These are phyloP conservation scores for Psephotus haematonotus DNA, from an alignment of 2,113 vertebrate genomes.

Conservation along the genomic window DNA sequence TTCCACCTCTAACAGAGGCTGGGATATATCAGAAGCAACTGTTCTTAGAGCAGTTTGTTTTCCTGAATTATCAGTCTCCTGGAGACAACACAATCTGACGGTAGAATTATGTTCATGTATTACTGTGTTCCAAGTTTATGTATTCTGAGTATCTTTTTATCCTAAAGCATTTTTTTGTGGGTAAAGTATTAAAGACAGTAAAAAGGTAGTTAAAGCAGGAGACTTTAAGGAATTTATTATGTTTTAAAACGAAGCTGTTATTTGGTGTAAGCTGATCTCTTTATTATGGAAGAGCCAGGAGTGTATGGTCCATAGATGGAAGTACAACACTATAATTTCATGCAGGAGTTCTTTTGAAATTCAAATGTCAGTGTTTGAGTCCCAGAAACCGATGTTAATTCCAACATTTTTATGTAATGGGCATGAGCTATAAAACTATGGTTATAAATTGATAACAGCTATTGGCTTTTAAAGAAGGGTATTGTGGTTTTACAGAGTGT, in stretches of 20 bases:
- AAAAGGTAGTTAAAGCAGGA: neutral
- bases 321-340: neutral
- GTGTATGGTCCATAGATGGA: neutral
- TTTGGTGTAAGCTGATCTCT: neutral
- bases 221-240: neutral
- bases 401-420: neutral
- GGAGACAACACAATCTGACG: neutral
- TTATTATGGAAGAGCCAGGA: neutral
- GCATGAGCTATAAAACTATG: neutral
- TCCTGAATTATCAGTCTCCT: neutral
- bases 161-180: neutral
- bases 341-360: constrained; percentile 42
- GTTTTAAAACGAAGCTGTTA: neutral
- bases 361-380: neutral
- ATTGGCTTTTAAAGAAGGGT: neutral
- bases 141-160: neutral
- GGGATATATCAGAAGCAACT: neutral
- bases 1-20: neutral
- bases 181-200: neutral
- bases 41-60: neutral
- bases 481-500: neutral
- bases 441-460: neutral
- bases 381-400: neutral
- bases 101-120: neutral
- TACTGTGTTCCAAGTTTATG: neutral